phyloP scores from a whole-genome alignment of 1,140 invertebrate genomes.

The Nasonia giraulti region DNA sequence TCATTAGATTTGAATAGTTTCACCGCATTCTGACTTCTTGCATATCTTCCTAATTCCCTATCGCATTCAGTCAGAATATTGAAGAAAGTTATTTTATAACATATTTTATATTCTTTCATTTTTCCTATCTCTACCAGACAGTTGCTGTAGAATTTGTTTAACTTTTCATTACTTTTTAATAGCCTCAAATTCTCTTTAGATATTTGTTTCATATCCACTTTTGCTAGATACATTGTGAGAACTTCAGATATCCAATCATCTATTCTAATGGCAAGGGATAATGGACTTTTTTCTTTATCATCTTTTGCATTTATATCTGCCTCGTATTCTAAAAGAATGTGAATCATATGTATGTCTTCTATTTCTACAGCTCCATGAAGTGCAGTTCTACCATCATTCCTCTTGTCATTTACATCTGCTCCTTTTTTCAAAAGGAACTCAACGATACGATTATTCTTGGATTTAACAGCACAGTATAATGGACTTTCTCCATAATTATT shows the following conservation, averaged over 20 bases:
- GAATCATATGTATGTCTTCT: constrained; percentile 71
- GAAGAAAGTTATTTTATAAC: constrained; percentile 37
- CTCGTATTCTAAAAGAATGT: constrained; percentile 63
- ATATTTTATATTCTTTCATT: constrained; percentile 38
- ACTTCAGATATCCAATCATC: constrained; percentile 27
- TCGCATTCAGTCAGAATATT: constrained; percentile 28
- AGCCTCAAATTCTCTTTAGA: constrained; percentile 31
- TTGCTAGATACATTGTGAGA: constrained; percentile 32
- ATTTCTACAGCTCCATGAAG: constrained; percentile 74
- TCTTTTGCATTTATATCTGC: constrained; percentile 73
- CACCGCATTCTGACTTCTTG: constrained; percentile 23
- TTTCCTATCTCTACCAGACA: constrained; percentile 37
- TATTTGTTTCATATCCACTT: constrained; percentile 7
- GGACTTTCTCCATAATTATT: constrained; percentile 48
- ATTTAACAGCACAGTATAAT: constrained; percentile 54
- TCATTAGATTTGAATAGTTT: constrained; percentile 29
- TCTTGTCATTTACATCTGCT: constrained; percentile 51
- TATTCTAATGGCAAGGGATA: constrained; percentile 28
- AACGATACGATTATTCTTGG: constrained; percentile 53
- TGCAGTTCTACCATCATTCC: constrained; percentile 63
- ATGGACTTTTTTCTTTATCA: constrained; percentile 71
- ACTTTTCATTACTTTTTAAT: constrained; percentile 11
- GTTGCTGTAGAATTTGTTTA: constrained; percentile 23
- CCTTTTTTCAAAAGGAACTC: constrained; percentile 53
- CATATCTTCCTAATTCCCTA: constrained; percentile 30